phyloP scores from a whole-genome alignment of 2,888 invertebrate species.

The Ophion ventricosus region DNA sequence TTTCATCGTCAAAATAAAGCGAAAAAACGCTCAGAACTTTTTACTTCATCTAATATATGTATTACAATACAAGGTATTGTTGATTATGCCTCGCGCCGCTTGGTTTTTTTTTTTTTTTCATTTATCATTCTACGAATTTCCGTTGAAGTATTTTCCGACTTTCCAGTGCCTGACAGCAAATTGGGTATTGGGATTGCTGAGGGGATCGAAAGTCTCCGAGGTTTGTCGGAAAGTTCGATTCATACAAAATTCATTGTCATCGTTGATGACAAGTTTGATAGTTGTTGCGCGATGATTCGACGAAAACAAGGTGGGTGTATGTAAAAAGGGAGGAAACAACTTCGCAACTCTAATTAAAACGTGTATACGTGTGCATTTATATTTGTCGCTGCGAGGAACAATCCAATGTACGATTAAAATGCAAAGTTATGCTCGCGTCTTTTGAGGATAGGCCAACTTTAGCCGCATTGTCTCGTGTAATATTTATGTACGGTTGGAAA shows the following conservation, averaged over 20 bases:
- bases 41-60: no score
- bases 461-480: not conserved
- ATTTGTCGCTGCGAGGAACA: not conserved
- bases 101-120: no score
- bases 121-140: no score
- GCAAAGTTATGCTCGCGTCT: not conserved
- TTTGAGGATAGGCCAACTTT: not conserved
- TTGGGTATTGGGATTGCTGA: not conserved
- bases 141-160: no score
- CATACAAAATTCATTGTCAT: not conserved
- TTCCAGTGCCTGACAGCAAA: not conserved
- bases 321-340: not conserved
- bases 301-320: not conserved
- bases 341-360: not conserved
- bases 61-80: no score
- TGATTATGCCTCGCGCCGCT: no score
- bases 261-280: not conserved
- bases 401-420: no score
- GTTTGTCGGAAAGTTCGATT: not conserved
- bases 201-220: not conserved
- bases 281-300: not conserved
- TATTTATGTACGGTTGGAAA: not conserved
- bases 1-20: no score
- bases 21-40: no score
- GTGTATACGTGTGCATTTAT: not conserved